Conservation (phyloP, 2,797 vertebrate genomes). For the Crocidura indochinensis region DNA sequence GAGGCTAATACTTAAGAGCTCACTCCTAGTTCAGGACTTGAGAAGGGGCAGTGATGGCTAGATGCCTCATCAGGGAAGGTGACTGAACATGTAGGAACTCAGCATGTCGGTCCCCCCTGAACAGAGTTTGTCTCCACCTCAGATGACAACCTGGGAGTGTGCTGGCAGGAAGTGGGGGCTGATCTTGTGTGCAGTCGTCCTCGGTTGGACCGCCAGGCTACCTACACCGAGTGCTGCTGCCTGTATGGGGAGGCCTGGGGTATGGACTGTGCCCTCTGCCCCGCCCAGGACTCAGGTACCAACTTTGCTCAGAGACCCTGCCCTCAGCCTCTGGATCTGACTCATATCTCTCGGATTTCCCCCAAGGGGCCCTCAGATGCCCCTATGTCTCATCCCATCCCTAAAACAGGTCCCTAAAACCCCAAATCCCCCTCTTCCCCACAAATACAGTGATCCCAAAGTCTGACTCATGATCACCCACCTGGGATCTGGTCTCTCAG, state of each 20-base stretch:
- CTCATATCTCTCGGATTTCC: background rate
- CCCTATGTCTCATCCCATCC: background rate
- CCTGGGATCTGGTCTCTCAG: background rate
- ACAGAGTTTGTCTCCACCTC: background rate
- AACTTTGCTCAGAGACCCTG: background rate
- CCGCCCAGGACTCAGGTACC: constrained; percentile 92
- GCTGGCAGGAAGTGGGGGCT: constrained; percentile 94
- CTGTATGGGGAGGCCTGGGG: constrained; percentile 95
- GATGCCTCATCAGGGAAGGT: no score
- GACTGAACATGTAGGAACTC: background rate
- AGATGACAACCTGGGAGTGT: constrained; percentile 94
- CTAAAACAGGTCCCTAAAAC: constrained; percentile 9
- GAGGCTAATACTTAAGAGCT: no score
- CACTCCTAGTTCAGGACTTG: no score
- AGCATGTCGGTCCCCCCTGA: background rate
- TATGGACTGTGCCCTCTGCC: constrained; percentile 95
- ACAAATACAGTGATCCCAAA: background rate
- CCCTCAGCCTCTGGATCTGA: background rate
- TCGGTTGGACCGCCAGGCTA: constrained; percentile 91
- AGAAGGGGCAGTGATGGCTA: no score
- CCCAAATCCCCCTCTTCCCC: background rate
- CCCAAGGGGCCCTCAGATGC: background rate
- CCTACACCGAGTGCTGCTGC: constrained; percentile 95
- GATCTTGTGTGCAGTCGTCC: constrained; percentile 94
- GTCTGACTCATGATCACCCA: background rate